Evolutionary conservation across 2,888 invertebrate genomes (phyloP).

Genomic region (Yponomeuta malinellus): DNA sequence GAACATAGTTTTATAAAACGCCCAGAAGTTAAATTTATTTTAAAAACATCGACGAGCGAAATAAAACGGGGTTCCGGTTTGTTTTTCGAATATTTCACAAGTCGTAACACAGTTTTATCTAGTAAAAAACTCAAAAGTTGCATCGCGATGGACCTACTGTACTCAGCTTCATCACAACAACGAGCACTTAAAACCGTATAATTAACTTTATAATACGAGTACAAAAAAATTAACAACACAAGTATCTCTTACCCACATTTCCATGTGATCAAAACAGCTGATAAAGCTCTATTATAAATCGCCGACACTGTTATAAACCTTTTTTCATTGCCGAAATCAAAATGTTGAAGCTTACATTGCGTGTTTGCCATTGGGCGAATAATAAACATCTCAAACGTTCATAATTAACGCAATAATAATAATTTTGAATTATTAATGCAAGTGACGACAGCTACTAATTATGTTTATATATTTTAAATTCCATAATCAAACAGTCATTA

Average conservation of each 20-base stretch:
- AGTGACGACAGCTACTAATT: neutral
- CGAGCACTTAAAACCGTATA: constrained; percentile 24
- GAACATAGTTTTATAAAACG: too few species aligned
- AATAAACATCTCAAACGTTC: neutral
- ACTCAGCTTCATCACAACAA: constrained; percentile 19
- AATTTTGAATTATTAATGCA: neutral
- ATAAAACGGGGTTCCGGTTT: too few species aligned
- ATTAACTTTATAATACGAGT: constrained; percentile 32
- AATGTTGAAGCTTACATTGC: constrained; percentile 26
- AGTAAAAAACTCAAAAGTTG: too few species aligned
- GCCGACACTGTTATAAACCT: constrained; percentile 34
- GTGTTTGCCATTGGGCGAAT: constrained; percentile 24
- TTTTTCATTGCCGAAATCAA: constrained; percentile 29
- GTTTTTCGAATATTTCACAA: too few species aligned
- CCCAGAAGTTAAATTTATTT: too few species aligned
- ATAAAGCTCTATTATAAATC: constrained; percentile 39
- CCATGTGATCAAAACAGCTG: constrained; percentile 34
- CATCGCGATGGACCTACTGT: too few species aligned
- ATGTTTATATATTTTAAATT: neutral
- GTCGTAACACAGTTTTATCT: too few species aligned
- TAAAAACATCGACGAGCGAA: too few species aligned
- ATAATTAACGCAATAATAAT: neutral
- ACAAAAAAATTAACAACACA: constrained; percentile 29
- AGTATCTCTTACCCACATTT: constrained; percentile 31
- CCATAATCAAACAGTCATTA: neutral